Base-by-base conservation (phyloP, 2,888 invertebrate species). In the Thumatha senex region DNA sequence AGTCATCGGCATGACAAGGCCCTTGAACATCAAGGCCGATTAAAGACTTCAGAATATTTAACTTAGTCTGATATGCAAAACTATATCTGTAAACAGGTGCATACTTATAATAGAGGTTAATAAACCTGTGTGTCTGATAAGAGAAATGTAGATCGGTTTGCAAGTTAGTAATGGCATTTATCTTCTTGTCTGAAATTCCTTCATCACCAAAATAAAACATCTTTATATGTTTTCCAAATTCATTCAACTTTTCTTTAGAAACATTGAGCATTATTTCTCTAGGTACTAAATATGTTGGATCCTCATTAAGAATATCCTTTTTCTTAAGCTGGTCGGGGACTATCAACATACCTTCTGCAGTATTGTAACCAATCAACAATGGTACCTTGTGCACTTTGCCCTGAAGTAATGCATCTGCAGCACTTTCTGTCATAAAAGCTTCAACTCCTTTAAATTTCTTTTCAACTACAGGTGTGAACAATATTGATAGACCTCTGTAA, bases 1-100 rank as follows among this genome's bases (percentile, higher is more conserved):
- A 14, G 1, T 92, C 92, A 51, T 93, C 92, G 0, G 83, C 87
- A 40, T 93, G 92, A 29, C 82, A 79, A 0, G 83, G 87, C 0
- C 92, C 92, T 67, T 74, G 60, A 39, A 79, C 54, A 4, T 74
- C 44, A 1, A 67, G 10, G 7, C 72, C 75, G 1, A 70, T 34
- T 1, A 68, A n/a, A 4, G 54, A 59, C 54, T 84, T 86, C 0
- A 83, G 44, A 9, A 83, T 38, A 56, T 87, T 88, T 40, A 86
- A 69, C n/a, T 82, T 76, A 0, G 80, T 83, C 3, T 72, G 71
- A 39, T 72, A 80, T 39, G 81, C 75, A 50, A 88, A 86, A 46
- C 67, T 72, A 34, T 84, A 87, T 65, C 85, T 64, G 42, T 75
- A 86, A 0, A 76, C 54, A 0, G 79, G 74, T 7, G 61, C 66